Evolutionary conservation across 2,888 invertebrate species (phyloP).

Genomic region (Leucophenga maculata): DNA sequence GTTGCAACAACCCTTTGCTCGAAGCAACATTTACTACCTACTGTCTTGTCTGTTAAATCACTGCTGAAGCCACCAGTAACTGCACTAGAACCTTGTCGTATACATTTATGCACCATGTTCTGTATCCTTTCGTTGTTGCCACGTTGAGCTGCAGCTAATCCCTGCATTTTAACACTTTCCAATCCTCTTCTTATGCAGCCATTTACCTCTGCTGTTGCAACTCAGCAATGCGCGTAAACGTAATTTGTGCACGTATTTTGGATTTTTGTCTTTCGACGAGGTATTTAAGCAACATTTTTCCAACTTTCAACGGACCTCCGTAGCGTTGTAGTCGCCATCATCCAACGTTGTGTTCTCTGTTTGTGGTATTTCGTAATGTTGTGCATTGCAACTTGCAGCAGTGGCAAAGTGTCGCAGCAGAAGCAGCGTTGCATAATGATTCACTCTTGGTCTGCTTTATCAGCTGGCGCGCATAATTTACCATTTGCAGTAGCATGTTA

Average conservation of each 20-base stretch:
- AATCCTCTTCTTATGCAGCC: not conserved
- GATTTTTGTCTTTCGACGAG: constrained; percentile 50
- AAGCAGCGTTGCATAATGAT: not conserved
- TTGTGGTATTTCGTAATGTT: constrained; percentile 46
- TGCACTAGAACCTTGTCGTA: too few relatives aligned
- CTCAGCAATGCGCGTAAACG: constrained; percentile 6
- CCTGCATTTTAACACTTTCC: not conserved
- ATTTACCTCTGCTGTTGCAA: not conserved
- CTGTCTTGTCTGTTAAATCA: too few relatives aligned
- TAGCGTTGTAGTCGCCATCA: constrained; percentile 5
- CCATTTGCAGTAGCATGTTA: constrained; percentile 36
- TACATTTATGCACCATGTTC: too few relatives aligned
- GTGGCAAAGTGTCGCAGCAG: not conserved
- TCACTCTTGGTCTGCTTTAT: too few relatives aligned
- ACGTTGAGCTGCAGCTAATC: not conserved
- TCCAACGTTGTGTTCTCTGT: constrained; percentile 21
- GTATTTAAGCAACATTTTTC: constrained; percentile 44
- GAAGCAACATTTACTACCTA: too few relatives aligned
- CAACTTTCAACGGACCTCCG: not conserved
- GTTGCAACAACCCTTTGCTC: too few relatives aligned
- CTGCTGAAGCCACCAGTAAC: too few relatives aligned
- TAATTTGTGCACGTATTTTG: constrained; percentile 57
- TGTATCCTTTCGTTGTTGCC: not conserved
- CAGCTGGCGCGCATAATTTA: not conserved
- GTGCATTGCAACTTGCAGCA: constrained; percentile 22